phyloP scores from a whole-genome alignment of 2,888 invertebrate genomes.

The Pseudococcus viburni region DNA sequence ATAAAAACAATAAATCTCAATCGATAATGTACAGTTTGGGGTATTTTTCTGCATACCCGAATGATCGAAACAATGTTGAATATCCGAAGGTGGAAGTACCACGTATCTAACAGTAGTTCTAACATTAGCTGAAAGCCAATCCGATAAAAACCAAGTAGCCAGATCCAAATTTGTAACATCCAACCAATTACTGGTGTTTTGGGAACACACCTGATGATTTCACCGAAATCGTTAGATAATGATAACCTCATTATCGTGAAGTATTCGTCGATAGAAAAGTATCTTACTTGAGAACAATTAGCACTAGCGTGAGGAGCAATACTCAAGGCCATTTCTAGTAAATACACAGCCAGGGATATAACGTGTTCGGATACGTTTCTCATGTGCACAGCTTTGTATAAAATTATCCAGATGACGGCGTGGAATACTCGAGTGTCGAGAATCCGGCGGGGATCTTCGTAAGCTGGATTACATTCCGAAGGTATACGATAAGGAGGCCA shows the following conservation, averaged over 20 bases:
- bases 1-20: no score
- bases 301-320: neutral
- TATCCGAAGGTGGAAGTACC: constrained; percentile 31
- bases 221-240: constrained; percentile 2
- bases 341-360: constrained; percentile 87
- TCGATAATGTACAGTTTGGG: neutral
- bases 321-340: constrained; percentile 76
- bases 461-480: constrained; percentile 76
- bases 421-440: constrained; percentile 78
- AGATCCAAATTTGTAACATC: constrained; percentile 75
- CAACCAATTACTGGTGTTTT: constrained; percentile 70
- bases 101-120: constrained; percentile 77
- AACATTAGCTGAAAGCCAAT: constrained; percentile 83
- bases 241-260: neutral
- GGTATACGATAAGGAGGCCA: constrained; percentile 90
- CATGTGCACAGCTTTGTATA: constrained; percentile 85
- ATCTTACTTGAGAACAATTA: neutral
- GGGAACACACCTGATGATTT: constrained; percentile 73
- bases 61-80: constrained; percentile 24
- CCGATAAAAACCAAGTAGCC: constrained; percentile 80
- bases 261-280: neutral
- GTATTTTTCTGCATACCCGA: neutral
- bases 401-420: constrained; percentile 83
- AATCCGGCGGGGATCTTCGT: constrained; percentile 79
- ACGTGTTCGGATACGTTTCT: constrained; percentile 88